Evolutionary conservation across 2,113 vertebrate genomes (phyloP).

Genomic region (Arvicanthis niloticus): DNA sequence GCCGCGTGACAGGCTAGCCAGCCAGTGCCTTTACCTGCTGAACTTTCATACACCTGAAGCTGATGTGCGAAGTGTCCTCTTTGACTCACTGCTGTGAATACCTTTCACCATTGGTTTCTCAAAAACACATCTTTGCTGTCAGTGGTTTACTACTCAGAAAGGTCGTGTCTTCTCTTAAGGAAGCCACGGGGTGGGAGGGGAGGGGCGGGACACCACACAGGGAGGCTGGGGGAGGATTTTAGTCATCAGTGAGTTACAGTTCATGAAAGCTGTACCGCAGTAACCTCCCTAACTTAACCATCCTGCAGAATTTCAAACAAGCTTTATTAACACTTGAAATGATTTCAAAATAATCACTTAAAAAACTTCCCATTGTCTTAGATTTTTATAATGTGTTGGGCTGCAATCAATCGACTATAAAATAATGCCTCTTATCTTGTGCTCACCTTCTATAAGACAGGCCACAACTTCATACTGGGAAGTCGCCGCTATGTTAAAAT

Average conservation of each 20-base stretch:
- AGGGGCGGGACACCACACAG: accelerated
- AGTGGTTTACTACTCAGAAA: neutral
- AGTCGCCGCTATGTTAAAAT: neutral
- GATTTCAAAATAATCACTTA: neutral
- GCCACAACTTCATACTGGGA: neutral
- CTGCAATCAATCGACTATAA: neutral
- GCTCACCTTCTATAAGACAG: neutral
- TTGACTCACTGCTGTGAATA: neutral
- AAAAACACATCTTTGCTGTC: neutral
- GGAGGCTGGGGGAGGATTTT: neutral
- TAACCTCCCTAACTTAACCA: neutral
- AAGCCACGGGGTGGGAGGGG: neutral
- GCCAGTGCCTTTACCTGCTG: neutral
- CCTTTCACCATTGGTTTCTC: neutral
- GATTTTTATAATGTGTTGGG: neutral
- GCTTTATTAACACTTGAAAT: neutral
- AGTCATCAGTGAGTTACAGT: neutral
- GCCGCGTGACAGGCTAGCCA: neutral
- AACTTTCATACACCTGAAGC: neutral
- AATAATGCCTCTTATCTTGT: neutral
- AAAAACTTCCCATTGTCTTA: slow-evolving; percentile 5
- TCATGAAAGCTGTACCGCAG: neutral
- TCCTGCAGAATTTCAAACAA: neutral
- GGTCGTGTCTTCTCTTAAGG: neutral
- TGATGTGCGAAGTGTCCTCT: neutral